phyloP scores from a whole-genome alignment of 2,888 invertebrate species.

The Mayetiola destructor region DNA sequence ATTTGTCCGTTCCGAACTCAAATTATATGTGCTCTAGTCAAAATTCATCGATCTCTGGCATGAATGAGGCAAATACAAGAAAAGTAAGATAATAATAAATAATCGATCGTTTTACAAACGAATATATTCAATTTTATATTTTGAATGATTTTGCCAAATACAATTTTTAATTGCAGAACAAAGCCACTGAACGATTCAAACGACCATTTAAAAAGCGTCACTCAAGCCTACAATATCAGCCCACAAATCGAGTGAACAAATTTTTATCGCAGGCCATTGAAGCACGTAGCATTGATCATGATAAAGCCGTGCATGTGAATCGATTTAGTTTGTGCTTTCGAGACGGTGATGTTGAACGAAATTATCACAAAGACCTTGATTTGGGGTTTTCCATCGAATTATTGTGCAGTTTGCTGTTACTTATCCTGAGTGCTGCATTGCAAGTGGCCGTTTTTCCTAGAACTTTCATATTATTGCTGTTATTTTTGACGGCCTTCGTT shows the following conservation, averaged over 20 bases:
- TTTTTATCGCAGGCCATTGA: slow-evolving; percentile 83
- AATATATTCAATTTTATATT: background rate
- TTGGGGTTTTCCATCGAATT: slow-evolving; percentile 72
- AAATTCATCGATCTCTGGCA: background rate
- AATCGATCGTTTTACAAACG: background rate
- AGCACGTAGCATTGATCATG: slow-evolving; percentile 76
- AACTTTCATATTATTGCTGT: slow-evolving; percentile 65
- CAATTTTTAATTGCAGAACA: slow-evolving; percentile 41
- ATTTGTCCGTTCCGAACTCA: slow-evolving; percentile 53
- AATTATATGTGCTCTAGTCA: slow-evolving; percentile 30
- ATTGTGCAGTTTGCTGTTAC: slow-evolving; percentile 58
- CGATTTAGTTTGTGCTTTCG: slow-evolving; percentile 73
- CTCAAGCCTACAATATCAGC: slow-evolving; percentile 74
- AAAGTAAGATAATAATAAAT: slow-evolving; percentile 41
- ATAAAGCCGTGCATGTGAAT: slow-evolving; percentile 79
- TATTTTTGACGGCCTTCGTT: slow-evolving; percentile 78
- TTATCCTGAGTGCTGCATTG: slow-evolving; percentile 60
- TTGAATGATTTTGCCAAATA: background rate
- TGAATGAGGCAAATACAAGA: slow-evolving; percentile 54
- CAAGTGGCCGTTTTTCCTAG: slow-evolving; percentile 70
- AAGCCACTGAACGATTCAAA: slow-evolving; percentile 76
- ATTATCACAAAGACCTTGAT: slow-evolving; percentile 78
- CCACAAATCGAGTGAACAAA: slow-evolving; percentile 82
- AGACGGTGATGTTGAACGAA: slow-evolving; percentile 67
- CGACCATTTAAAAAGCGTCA: slow-evolving; percentile 77